Evolutionary conservation across 2,797 vertebrate species (phyloP).

Genomic region (Pelobates cultripes): DNA sequence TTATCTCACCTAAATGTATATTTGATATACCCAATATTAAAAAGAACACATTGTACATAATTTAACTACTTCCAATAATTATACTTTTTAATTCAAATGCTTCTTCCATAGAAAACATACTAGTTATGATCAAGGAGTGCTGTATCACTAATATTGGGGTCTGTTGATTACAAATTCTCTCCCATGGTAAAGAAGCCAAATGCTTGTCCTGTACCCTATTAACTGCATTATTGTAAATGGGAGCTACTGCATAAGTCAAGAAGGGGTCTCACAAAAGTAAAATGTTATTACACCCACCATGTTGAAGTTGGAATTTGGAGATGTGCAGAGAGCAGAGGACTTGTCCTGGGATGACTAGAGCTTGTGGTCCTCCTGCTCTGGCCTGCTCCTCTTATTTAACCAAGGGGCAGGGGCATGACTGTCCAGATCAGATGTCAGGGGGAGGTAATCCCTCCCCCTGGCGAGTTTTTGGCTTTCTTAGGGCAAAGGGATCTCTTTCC

Average conservation of each 20-base stretch:
- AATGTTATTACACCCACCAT: slow-evolving; percentile 88
- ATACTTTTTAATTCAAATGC: no score
- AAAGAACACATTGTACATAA: no score
- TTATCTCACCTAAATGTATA: no score
- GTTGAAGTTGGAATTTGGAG: slow-evolving; percentile 70
- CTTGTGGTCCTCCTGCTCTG: slow-evolving; percentile 82
- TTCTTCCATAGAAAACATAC: no score
- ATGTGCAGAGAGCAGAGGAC: slow-evolving; percentile 68
- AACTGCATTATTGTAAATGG: no score
- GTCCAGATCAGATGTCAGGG: slow-evolving; percentile 79
- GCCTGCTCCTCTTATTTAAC: slow-evolving; percentile 87
- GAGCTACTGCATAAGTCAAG: background rate
- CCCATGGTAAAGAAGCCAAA: no score
- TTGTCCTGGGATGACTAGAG: slow-evolving; percentile 72
- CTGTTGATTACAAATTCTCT: background rate
- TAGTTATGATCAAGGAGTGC: no score
- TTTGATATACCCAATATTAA: no score
- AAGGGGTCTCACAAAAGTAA: slow-evolving; percentile 12
- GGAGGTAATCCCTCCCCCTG: slow-evolving; percentile 67
- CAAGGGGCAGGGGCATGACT: slow-evolving; percentile 75
- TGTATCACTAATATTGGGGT: background rate
- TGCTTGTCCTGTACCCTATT: no score
- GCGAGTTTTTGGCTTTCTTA: slow-evolving; percentile 97
- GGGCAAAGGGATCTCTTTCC: slow-evolving; percentile 84
- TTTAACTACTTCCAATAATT: no score